Evolutionary conservation across 1,140 invertebrate genomes (phyloP).

Genomic region (Tribolium madens): DNA sequence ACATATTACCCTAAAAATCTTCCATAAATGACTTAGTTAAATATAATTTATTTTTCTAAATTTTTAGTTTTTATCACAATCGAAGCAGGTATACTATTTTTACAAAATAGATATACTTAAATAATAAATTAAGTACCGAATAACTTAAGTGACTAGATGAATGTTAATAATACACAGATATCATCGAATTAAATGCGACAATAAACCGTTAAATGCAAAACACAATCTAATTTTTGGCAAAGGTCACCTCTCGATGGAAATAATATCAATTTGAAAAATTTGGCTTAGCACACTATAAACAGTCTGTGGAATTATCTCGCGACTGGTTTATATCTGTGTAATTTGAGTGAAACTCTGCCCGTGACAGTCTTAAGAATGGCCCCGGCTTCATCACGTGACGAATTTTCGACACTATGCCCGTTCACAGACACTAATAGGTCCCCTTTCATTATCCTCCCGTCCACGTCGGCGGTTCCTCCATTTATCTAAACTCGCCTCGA

Average conservation of each 20-base stretch:
- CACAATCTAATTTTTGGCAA: conserved; percentile 5
- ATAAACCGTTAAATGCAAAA: conserved; percentile 6
- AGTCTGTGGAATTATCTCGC: conserved; percentile 52
- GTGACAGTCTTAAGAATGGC: conserved; percentile 87
- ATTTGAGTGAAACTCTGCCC: conserved; percentile 82
- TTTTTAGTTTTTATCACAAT: conserved; percentile 49
- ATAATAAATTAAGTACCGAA: conserved; percentile 56
- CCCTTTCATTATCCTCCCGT: conserved; percentile 91
- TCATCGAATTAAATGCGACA: conserved; percentile 17
- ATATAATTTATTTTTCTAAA: conserved; percentile 35
- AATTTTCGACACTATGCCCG: conserved; percentile 85
- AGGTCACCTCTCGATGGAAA: not conserved
- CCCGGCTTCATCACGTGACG: conserved; percentile 88
- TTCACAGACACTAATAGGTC: conserved; percentile 93
- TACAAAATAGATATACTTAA: conserved; percentile 50
- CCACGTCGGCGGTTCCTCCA: conserved; percentile 91
- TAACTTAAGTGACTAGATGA: conserved; percentile 54
- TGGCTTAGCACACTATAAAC: not conserved
- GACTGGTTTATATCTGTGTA: conserved; percentile 83
- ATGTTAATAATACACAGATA: conserved; percentile 20
- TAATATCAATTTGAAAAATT: conserved; percentile 21
- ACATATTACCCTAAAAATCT: conserved; percentile 9
- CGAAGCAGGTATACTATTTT: conserved; percentile 53
- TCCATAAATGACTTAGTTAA: conserved; percentile 31
- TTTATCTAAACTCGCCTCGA: conserved; percentile 72